phyloP scores from a whole-genome alignment of 2,888 invertebrate genomes.

The Apeira syringaria region DNA sequence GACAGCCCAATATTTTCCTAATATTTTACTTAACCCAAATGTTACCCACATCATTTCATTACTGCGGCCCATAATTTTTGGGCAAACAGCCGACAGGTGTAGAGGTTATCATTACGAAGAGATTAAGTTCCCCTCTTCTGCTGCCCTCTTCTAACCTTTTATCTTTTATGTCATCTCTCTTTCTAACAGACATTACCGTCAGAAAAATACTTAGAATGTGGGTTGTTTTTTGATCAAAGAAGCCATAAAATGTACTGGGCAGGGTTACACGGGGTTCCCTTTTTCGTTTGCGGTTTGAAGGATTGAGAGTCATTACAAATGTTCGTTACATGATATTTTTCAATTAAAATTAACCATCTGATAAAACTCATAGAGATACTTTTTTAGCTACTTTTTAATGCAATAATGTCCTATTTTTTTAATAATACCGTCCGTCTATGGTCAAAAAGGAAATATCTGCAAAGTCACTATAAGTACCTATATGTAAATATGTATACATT shows the following conservation, averaged over 20 bases:
- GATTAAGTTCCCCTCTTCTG: constrained; percentile 58
- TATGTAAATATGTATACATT: too few species aligned
- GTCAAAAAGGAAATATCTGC: too few species aligned
- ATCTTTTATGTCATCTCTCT: constrained; percentile 22
- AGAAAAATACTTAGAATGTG: constrained; percentile 31
- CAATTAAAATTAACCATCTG: too few species aligned
- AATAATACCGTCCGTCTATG: too few species aligned
- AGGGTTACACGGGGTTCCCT: constrained; percentile 41
- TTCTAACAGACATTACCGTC: constrained; percentile 36
- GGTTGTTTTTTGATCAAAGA: constrained; percentile 41
- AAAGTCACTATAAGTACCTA: too few species aligned
- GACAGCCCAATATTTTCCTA: constrained; percentile 24
- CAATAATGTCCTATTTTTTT: too few species aligned
- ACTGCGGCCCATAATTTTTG: constrained; percentile 56
- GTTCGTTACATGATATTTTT: constrained; percentile 9
- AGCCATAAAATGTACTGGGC: constrained; percentile 44
- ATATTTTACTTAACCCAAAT: constrained; percentile 27
- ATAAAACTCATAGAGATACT: too few species aligned
- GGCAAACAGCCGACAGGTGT: constrained; percentile 66
- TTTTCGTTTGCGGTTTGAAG: constrained; percentile 38
- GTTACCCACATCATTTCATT: constrained; percentile 40
- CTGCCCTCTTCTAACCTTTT: constrained; percentile 39
- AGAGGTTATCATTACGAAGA: constrained; percentile 66
- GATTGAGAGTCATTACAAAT: constrained; percentile 28
- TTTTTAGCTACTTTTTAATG: too few species aligned